phyloP scores from a whole-genome alignment of 2,888 invertebrate genomes.

The Diaprepes abbreviatus region DNA sequence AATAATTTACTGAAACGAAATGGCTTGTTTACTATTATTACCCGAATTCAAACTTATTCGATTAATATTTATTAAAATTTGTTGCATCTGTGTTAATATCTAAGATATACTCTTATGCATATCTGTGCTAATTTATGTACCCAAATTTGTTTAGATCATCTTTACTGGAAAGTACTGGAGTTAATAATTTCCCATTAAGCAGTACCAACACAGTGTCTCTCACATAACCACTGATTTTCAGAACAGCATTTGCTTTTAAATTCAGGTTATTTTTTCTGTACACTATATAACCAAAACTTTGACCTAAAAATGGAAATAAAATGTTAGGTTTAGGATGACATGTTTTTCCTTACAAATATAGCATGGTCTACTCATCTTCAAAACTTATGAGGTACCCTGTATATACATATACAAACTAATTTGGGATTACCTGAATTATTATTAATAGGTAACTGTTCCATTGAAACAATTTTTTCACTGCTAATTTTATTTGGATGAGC shows the following conservation, averaged over 20 bases:
- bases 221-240: slow-evolving; percentile 65
- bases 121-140: slow-evolving; percentile 21
- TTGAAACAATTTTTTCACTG: slow-evolving; percentile 49
- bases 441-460: slow-evolving; percentile 64
- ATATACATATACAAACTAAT: too few species aligned
- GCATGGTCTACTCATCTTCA: too few species aligned
- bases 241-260: slow-evolving; percentile 56
- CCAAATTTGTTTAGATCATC: slow-evolving; percentile 40
- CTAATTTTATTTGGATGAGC: slow-evolving; percentile 32
- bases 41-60: too few species aligned
- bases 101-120: too few species aligned
- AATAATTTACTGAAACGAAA: too few species aligned
- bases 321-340: too few species aligned
- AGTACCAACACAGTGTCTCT: slow-evolving; percentile 70
- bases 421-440: slow-evolving; percentile 66
- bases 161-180: slow-evolving; percentile 56
- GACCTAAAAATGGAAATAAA: slow-evolving; percentile 68
- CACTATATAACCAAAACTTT: slow-evolving; percentile 71
- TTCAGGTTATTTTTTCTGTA: slow-evolving; percentile 66
- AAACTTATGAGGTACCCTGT: too few species aligned
- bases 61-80: too few species aligned
- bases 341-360: too few species aligned
- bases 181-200: slow-evolving; percentile 65
- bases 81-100: too few species aligned
- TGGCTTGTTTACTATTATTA: too few species aligned